Conservation (phyloP, 2,113 vertebrate genomes). For the Mesoclemmys tuberculata region DNA sequence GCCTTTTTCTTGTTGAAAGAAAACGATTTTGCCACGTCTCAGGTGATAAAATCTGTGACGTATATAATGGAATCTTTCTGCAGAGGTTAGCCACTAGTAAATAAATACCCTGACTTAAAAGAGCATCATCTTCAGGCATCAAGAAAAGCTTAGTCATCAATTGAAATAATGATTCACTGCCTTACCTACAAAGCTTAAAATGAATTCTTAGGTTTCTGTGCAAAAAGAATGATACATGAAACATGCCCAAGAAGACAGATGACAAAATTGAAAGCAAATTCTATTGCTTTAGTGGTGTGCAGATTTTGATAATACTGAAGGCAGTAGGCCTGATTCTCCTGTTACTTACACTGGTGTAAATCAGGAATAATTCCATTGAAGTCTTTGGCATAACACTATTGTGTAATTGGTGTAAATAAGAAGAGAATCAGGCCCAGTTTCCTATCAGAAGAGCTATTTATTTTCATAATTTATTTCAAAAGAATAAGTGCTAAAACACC, state of each 20-base stretch:
- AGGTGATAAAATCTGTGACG: not conserved
- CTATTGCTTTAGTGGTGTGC: not conserved
- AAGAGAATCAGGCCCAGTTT: not conserved
- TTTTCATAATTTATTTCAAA: not conserved
- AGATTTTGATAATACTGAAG: not conserved
- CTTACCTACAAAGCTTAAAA: not conserved
- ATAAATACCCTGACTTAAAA: not conserved
- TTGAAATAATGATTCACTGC: not conserved
- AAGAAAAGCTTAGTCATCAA: not conserved
- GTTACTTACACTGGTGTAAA: not conserved
- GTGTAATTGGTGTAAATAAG: not conserved
- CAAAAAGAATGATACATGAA: not conserved
- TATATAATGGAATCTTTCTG: not conserved
- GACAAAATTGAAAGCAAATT: not conserved
- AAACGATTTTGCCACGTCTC: not conserved
- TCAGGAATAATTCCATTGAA: not conserved
- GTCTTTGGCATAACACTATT: not conserved
- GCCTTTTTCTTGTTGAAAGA: not conserved
- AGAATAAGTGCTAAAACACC: not conserved
- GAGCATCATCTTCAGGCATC: not conserved
- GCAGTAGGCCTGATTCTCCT: not conserved
- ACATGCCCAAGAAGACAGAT: not conserved
- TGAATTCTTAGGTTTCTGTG: not conserved
- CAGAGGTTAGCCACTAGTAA: not conserved
- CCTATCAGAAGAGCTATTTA: not conserved